Base-by-base conservation (phyloP, 1,140 invertebrate genomes). In the Diachasma alloeum region DNA sequence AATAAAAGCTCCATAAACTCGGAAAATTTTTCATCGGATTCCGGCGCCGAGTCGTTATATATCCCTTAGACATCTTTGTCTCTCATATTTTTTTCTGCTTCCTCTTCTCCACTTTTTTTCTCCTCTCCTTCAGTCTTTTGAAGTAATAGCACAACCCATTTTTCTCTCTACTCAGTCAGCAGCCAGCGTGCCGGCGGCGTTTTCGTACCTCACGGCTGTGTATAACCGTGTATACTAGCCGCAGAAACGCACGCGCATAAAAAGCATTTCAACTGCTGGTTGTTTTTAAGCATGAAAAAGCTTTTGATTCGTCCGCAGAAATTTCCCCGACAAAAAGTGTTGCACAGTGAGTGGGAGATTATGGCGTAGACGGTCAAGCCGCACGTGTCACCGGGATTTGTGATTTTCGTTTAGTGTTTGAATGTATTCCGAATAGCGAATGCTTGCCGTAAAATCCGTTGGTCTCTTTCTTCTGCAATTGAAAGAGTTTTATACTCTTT, bases 91-190 rank as follows among this genome's bases (percentile, higher is more conserved):
- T 63, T n/a, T 63, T 63, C 11, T 6, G 31, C 6, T 31, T 31
- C 22, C 59, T 26, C 24, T 15, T 63, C 19, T 63, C 10, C 19
- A 15, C n/a, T 59, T 22, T 59, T 63, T 63, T 26, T 63, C 24
- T 15, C 59, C 4, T 63, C 19, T 15, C 22, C 13, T 15, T 63
- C 19, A 63, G 59, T 63, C 59, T 63, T 63, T 63, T 63, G 59
- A 63, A 63, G 59, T 63, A 63, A 63, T 63, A n/a, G 59, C 59
- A 63, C 59, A 19, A 63, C 59, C 24, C 24, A 63, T 63, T 63
- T 63, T 63, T 10, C 59, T 31, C 59, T 26, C 11, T 5, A 63
- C 59, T 63, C 59, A 63, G 11, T 19, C 59, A 26, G 15, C 24
- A 63, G 59, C 24, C 15, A 17, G 59, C 31, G 6, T 63, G 59